These are phyloP conservation scores for Bombyx mandarina DNA, from an alignment of 1,140 invertebrate species.

Conservation along the genomic window DNA sequence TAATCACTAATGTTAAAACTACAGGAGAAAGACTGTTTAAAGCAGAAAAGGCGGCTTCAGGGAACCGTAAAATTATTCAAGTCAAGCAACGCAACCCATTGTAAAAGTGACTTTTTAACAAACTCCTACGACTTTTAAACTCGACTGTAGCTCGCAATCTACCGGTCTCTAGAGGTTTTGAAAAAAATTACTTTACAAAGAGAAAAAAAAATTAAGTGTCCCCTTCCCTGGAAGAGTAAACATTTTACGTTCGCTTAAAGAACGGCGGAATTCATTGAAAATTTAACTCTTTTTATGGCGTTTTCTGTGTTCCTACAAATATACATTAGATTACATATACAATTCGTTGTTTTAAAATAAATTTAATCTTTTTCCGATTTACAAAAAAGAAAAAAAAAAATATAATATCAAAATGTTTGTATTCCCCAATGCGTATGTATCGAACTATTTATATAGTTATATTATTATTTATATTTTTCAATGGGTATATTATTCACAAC, in stretches of 20 bases:
- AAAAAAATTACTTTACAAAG: slow-evolving; percentile 64
- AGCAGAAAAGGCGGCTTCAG: slow-evolving; percentile 16
- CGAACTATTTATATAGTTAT: no score
- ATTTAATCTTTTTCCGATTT: not conserved
- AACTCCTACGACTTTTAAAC: slow-evolving; percentile 57
- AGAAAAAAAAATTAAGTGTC: slow-evolving; percentile 52
- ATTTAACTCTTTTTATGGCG: slow-evolving; percentile 23
- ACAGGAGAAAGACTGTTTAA: not conserved
- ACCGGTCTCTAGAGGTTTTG: slow-evolving; percentile 48
- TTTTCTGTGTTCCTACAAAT: not conserved
- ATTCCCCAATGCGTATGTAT: no score
- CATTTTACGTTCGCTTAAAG: slow-evolving; percentile 55
- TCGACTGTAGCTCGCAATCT: slow-evolving; percentile 50
- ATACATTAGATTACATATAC: no score
- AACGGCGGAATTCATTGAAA: slow-evolving; percentile 18
- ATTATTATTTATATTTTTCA: no score
- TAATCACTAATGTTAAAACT: no score
- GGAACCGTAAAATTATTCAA: slow-evolving; percentile 61
- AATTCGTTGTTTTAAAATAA: not conserved
- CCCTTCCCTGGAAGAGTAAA: slow-evolving; percentile 51
- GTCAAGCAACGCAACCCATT: slow-evolving; percentile 53
- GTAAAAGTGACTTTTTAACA: slow-evolving; percentile 63
- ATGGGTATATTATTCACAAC: no score
- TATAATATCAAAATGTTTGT: no score
- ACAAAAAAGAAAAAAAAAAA: no score